Percentiles rank a stretch among this genome's conserved stretches.
phyloP scores from a whole-genome alignment of 2,797 vertebrate species.

The Chromis chromis region DNA sequence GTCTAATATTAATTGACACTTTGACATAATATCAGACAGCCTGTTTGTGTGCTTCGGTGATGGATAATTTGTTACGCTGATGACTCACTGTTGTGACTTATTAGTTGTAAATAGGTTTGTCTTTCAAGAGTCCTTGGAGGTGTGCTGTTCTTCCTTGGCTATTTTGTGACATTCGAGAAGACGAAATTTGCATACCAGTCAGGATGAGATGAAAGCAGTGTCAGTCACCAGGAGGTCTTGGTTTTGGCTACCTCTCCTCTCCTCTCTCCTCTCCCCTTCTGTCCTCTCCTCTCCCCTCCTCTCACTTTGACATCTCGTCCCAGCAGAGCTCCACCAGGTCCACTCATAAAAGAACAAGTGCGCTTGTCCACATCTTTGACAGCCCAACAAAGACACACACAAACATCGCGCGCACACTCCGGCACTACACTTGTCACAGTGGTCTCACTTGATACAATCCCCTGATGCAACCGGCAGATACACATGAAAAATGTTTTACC shows the following conservation, averaged over 20 bases:
- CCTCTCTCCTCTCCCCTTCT: not conserved
- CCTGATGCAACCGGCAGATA: constrained; percentile 47
- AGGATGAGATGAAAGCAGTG: constrained; percentile 1
- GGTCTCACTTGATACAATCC: constrained; percentile 54
- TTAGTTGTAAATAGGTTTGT: constrained; percentile 26
- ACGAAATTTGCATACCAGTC: constrained; percentile 10
- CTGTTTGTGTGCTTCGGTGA: constrained; percentile 8
- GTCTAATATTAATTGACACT: not conserved
- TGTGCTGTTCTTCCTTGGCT: constrained; percentile 10
- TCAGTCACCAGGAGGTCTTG: not conserved
- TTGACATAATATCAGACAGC: constrained; percentile 14
- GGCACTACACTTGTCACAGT: constrained; percentile 49
- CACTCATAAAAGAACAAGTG: constrained; percentile 69
- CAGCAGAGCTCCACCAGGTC: constrained; percentile 51
- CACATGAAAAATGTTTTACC: constrained; percentile 36
- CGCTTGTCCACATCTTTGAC: constrained; percentile 68
- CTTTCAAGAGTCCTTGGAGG: constrained; percentile 30
- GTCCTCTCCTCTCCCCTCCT: not conserved
- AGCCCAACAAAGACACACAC: constrained; percentile 52
- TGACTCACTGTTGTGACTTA: constrained; percentile 7
- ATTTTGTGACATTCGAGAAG: constrained; percentile 8
- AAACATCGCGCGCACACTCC: not conserved
- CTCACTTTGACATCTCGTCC: constrained; percentile 50
- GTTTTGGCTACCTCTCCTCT: not conserved
- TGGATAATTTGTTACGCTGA: constrained; percentile 5